These are phyloP conservation scores for Nothoprocta perdicaria DNA, from an alignment of 2,113 vertebrate genomes.

Conservation along the genomic window DNA sequence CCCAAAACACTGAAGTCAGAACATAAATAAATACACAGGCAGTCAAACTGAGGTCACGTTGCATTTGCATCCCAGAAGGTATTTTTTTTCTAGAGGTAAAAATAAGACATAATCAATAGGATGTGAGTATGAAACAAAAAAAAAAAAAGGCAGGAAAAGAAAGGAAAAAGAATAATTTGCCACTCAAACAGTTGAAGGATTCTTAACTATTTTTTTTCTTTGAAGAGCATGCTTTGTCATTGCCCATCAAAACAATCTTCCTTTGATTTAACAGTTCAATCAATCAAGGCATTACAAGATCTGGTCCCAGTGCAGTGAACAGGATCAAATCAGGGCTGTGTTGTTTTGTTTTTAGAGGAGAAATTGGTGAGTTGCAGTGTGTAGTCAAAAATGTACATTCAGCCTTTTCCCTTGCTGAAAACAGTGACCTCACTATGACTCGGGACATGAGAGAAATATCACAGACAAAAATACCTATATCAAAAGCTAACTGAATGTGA, in stretches of 20 bases:
- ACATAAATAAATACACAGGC: conserved; percentile 9
- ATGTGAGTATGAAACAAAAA: neutral
- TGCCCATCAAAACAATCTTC: neutral
- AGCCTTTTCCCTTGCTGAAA: conserved; percentile 33
- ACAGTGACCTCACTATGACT: neutral
- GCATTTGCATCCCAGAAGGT: conserved; percentile 6
- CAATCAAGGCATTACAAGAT: neutral
- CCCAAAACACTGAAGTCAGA: conserved; percentile 56
- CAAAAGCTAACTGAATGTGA: conserved; percentile 21
- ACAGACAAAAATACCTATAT: neutral
- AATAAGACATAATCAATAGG: neutral
- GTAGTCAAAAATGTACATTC: neutral
- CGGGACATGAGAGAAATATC: neutral
- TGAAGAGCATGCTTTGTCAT: neutral
- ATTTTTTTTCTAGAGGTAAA: neutral
- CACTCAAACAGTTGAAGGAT: neutral
- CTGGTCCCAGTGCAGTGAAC: neutral
- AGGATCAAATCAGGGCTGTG: neutral
- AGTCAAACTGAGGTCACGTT: neutral
- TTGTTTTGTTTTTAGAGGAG: neutral
- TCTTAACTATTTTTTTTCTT: neutral
- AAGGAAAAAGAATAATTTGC: neutral
- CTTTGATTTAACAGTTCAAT: conserved; percentile 22
- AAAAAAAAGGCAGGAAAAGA: neutral
- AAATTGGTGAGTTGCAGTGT: neutral